phyloP scores from a whole-genome alignment of 2,797 vertebrate genomes.

The Protonibea diacanthus region DNA sequence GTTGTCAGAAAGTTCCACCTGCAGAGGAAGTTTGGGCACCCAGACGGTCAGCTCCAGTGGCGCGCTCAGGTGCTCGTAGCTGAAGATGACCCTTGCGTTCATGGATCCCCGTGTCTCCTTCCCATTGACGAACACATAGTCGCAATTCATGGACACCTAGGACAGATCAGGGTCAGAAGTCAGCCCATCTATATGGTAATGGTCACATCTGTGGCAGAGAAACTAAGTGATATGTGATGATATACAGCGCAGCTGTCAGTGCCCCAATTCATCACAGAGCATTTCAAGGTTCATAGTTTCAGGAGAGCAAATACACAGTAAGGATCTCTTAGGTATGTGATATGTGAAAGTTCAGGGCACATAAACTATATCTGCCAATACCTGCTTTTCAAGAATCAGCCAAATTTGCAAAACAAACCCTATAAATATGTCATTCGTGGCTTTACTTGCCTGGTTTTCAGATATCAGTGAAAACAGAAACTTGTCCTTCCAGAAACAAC shows the following conservation, averaged over 20 bases:
- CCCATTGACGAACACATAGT: constrained; percentile 98
- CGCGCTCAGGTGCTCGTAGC: constrained; percentile 93
- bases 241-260: constrained; percentile 42
- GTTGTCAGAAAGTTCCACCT: constrained; percentile 92
- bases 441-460: not conserved
- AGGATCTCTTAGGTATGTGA: not conserved
- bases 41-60: constrained; percentile 97
- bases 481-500: not conserved
- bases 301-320: constrained; percentile 38
- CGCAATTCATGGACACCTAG: constrained; percentile 97
- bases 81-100: constrained; percentile 96
- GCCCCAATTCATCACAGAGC: constrained; percentile 39
- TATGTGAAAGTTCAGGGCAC: constrained; percentile 35
- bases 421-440: too few relatives aligned
- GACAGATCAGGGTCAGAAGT: constrained; percentile 66
- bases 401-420: not conserved
- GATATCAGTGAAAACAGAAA: not conserved
- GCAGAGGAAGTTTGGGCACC: constrained; percentile 96
- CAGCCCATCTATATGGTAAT: constrained; percentile 75
- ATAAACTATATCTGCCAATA: constrained; percentile 2
- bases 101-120: constrained; percentile 97
- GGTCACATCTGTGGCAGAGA: constrained; percentile 28
- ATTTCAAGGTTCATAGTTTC: constrained; percentile 52
- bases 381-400: not conserved
- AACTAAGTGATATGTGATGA: constrained; percentile 48